phyloP scores from a whole-genome alignment of 2,113 vertebrate genomes.

The Peucedramus taeniatus region DNA sequence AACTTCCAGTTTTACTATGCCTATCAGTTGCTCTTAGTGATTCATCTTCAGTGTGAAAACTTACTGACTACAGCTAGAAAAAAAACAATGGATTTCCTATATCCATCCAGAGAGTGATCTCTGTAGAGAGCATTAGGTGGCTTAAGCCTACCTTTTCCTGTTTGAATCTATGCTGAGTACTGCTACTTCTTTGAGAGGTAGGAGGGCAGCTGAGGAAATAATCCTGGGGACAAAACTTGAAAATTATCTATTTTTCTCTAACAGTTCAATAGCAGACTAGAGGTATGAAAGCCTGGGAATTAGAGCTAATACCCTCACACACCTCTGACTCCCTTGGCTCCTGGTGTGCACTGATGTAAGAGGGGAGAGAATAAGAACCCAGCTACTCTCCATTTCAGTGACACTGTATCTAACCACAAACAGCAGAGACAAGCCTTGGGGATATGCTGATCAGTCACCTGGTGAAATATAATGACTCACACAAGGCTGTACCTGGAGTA shows the following conservation, averaged over 20 bases:
- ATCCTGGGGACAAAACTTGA: neutral
- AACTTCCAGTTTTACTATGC: neutral
- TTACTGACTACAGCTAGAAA: neutral
- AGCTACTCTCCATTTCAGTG: neutral
- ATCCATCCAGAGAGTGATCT: neutral
- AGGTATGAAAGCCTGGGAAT: neutral
- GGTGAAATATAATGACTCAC: neutral
- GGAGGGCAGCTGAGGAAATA: neutral
- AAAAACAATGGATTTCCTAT: neutral
- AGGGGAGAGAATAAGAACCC: neutral
- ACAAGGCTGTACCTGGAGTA: neutral
- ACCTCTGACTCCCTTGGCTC: neutral
- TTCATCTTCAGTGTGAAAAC: neutral
- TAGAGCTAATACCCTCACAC: neutral
- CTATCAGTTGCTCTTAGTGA: neutral
- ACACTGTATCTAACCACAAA: neutral
- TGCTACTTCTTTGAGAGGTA: neutral
- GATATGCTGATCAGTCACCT: neutral
- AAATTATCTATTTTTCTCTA: neutral
- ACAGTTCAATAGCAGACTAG: neutral
- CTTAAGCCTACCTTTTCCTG: neutral
- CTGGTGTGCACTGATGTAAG: neutral
- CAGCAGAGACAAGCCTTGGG: neutral
- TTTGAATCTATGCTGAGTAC: neutral
- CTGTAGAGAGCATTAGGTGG: neutral